Evolutionary conservation across 2,113 vertebrate genomes (phyloP).

Genomic region (Dipodomys stephensi): DNA sequence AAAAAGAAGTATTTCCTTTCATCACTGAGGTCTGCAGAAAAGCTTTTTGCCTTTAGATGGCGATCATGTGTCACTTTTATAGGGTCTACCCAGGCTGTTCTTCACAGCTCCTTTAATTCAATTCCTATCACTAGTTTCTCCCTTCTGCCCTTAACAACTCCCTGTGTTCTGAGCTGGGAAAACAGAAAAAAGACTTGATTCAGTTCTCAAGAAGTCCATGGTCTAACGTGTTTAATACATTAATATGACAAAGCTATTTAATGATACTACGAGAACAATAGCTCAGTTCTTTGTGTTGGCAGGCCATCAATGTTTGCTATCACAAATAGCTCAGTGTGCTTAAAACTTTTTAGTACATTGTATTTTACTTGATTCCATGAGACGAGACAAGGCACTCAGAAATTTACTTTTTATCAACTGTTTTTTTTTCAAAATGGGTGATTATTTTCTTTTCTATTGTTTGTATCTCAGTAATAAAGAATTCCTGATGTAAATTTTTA

Average conservation of each 20-base stretch:
- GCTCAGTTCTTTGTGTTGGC: background rate
- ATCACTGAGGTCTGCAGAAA: background rate
- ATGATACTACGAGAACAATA: background rate
- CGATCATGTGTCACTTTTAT: background rate
- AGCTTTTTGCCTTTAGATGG: constrained; percentile 55
- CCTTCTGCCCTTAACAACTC: background rate
- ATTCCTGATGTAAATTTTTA: constrained; percentile 5
- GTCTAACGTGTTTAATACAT: background rate
- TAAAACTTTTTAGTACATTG: constrained; percentile 26
- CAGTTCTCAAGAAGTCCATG: background rate
- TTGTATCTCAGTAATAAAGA: constrained; percentile 5
- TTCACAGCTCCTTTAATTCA: background rate
- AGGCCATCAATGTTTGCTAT: background rate
- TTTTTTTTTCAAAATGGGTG: background rate
- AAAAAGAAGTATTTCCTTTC: background rate
- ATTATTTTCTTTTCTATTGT: background rate
- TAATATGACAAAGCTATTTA: background rate
- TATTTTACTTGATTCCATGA: constrained; percentile 11
- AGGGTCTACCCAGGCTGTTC: background rate
- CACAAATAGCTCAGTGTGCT: constrained; percentile 1
- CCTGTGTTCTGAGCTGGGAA: background rate
- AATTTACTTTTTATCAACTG: constrained; percentile 46
- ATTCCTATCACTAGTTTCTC: background rate
- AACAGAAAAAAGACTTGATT: background rate
- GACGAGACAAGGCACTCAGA: background rate